A percentile compares a stretch with the other conserved stretches of the same genome.
Conservation (phyloP, 1,140 invertebrate species). For the Drosophila micromelanica region DNA sequence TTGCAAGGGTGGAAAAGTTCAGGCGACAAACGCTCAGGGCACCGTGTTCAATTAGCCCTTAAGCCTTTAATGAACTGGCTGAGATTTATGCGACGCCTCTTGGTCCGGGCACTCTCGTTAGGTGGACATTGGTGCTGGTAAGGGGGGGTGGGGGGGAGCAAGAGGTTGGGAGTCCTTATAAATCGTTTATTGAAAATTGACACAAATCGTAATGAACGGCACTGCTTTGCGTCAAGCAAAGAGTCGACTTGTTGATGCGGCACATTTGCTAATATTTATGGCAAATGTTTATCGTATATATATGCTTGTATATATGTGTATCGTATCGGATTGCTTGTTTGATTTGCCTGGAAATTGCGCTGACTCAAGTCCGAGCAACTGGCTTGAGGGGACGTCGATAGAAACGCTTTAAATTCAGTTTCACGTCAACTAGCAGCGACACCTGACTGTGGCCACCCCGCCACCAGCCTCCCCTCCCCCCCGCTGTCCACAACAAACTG, state of each 20-base stretch:
- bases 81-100: slow-evolving; percentile 34
- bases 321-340: slow-evolving; percentile 6
- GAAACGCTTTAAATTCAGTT: slow-evolving; percentile 28
- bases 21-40: background rate
- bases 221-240: background rate
- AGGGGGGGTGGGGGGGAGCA: too few relatives aligned
- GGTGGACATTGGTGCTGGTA: background rate
- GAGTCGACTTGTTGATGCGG: slow-evolving; percentile 60
- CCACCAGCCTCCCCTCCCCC: background rate
- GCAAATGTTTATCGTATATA: slow-evolving; percentile 13
- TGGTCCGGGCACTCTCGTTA: slow-evolving; percentile 1
- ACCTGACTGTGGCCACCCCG: slow-evolving; percentile 8
- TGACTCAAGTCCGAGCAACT: slow-evolving; percentile 6
- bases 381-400: background rate
- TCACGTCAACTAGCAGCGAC: background rate
- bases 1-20: slow-evolving; percentile 17
- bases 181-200: slow-evolving; percentile 45
- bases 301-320: background rate
- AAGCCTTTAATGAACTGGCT: slow-evolving; percentile 46
- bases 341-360: slow-evolving; percentile 14
- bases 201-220: slow-evolving; percentile 46
- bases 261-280: slow-evolving; percentile 37
- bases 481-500: slow-evolving; percentile 15
- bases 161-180: background rate
- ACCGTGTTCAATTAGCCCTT: slow-evolving; percentile 33